phyloP scores from a whole-genome alignment of 64 coral and sea anemone genomes.

The Dendronephthya gigantea region DNA sequence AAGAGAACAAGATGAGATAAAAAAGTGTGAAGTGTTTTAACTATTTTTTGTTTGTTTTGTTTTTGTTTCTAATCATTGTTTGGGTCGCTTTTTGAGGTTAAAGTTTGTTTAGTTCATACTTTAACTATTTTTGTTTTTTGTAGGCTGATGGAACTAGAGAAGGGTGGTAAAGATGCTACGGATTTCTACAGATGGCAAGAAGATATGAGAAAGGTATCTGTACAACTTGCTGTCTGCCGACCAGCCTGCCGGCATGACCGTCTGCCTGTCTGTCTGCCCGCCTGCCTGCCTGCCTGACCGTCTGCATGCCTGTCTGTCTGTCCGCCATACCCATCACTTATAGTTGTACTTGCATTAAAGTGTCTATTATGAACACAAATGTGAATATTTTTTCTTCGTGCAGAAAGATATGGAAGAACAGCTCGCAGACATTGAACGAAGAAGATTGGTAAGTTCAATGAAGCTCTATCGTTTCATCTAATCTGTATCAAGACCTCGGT shows the following conservation, averaged over 20 bases:
- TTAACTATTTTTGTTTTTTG: not conserved
- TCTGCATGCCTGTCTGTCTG: too few species aligned
- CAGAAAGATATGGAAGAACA: slow-evolving; percentile 72
- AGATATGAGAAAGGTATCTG: slow-evolving; percentile 47
- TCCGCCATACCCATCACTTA: too few species aligned
- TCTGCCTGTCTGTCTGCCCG: too few species aligned
- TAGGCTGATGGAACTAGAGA: slow-evolving; percentile 65
- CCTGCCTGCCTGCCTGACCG: too few species aligned
- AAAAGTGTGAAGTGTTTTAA: slow-evolving; percentile 33
- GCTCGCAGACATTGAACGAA: slow-evolving; percentile 75
- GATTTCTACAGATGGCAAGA: slow-evolving; percentile 97
- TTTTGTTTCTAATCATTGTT: too few species aligned
- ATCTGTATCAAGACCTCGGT: too few species aligned
- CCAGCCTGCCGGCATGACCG: too few species aligned
- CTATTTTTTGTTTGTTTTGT: not conserved
- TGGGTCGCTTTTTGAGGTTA: too few species aligned
- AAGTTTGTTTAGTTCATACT: not conserved
- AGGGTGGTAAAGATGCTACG: slow-evolving; percentile 75
- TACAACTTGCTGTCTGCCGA: too few species aligned
- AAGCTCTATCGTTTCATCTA: not conserved
- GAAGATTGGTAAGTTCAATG: slow-evolving; percentile 58
- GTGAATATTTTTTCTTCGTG: not conserved
- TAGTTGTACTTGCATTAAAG: too few species aligned
- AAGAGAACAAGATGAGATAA: slow-evolving; percentile 83
- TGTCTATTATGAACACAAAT: not conserved